Evolutionary conservation across 2,113 vertebrate species (phyloP).

Genomic region (Lipotes vexillifer): DNA sequence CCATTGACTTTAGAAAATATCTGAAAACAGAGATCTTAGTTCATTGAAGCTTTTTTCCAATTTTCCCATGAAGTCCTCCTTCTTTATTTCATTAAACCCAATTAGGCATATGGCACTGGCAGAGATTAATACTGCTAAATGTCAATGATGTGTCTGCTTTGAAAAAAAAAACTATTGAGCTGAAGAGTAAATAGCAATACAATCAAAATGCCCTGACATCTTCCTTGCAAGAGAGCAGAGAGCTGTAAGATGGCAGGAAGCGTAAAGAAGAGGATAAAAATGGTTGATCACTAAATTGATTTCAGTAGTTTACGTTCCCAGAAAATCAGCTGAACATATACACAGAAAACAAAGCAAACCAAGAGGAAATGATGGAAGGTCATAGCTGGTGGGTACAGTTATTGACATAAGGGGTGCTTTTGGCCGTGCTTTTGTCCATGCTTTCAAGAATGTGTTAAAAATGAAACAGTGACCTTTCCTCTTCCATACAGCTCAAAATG

Average conservation of each 20-base stretch:
- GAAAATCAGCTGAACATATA: constrained; percentile 17
- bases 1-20: constrained; percentile 18
- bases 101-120: constrained; percentile 19
- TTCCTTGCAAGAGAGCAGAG: constrained; percentile 30
- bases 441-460: constrained; percentile 1
- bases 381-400: neutral
- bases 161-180: constrained; percentile 59
- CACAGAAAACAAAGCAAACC: neutral
- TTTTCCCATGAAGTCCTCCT: constrained; percentile 33
- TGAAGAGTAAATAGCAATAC: constrained; percentile 49
- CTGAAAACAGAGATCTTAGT: constrained; percentile 39
- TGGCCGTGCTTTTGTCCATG: neutral
- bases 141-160: constrained; percentile 27
- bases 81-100: constrained; percentile 56
- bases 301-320: constrained; percentile 28
- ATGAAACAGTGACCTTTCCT: constrained; percentile 29
- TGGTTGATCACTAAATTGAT: constrained; percentile 53
- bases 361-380: neutral
- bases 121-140: constrained; percentile 53
- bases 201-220: constrained; percentile 38
- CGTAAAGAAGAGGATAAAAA: constrained; percentile 58
- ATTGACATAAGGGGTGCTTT: neutral
- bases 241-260: neutral
- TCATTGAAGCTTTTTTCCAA: neutral
- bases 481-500: neutral